Evolutionary conservation across 2,797 vertebrate species (phyloP), one percentile per base, ranked within the genome.

Genomic region (Pseudomugil gertrudae): DNA sequence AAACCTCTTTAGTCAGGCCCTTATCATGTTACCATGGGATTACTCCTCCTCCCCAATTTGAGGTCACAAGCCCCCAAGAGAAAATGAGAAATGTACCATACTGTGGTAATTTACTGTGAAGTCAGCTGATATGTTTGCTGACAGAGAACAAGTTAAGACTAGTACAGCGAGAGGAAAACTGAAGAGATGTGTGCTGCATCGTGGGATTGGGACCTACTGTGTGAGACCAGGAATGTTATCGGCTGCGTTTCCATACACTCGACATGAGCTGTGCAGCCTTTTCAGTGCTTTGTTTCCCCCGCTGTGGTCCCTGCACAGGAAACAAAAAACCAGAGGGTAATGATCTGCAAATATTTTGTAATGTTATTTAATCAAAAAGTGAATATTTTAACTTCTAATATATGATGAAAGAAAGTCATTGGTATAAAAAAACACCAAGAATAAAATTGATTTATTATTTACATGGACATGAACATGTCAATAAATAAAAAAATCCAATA

Each of bases 191-290:
- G 59, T 45, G 48, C 53, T 30, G 54, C n/a, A 51, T 40, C 32
- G n/a, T 69, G 57, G 9, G 3, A 57, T 30, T 26, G 27, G n/a
- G 11, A 92, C 97, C 93, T 92, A 99, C 98, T 98, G 93, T 40
- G 98, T 98, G 79, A 98, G 95, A 73, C 95, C 94, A n/a, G 97
- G 96, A 82, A 99, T 96, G 88, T 95, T 95, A 36, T 99, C 98
- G 1, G 93, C 89, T 13, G 94, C 88, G 2, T 94, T 98, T 84
- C 98, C 97, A 0, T 97, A 99, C 8, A 99, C 95, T 60, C 91
- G 91, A 73, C 98, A 99, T 45, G 95, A 94, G 66, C 72, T 78
- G 80, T 97, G 90, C 55, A 85, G 83, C 85, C 91, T 95, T 81
- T 93, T 95, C 69, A 99, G 88, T 0, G 57, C 91, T 0, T 94